phyloP scores from a whole-genome alignment of 2,888 invertebrate genomes.

The Galeopsomyia nigrocyanea region DNA sequence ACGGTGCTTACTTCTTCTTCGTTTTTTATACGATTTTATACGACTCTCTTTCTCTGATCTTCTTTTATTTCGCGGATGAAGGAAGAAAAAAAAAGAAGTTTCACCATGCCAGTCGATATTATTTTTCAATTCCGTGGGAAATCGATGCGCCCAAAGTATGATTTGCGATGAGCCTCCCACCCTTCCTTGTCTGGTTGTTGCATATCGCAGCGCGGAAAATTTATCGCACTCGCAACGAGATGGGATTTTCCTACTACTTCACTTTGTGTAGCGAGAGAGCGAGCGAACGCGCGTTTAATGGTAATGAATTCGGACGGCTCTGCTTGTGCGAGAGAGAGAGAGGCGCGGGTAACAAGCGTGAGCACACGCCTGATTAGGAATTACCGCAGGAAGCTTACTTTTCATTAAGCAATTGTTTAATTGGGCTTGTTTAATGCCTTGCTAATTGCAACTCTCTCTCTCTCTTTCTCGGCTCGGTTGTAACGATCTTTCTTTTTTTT shows the following conservation, averaged over 20 bases:
- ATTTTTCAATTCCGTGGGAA: conserved; percentile 24
- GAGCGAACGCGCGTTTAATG: conserved; percentile 21
- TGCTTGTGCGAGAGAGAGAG: too few relatives aligned
- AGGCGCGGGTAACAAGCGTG: too few relatives aligned
- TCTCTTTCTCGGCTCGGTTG: too few relatives aligned
- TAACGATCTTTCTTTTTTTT: too few relatives aligned
- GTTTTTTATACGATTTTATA: conserved; percentile 41
- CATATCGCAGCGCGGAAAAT: conserved; percentile 35
- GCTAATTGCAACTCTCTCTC: neutral
- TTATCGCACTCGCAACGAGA: conserved; percentile 38
- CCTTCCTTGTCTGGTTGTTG: conserved; percentile 1
- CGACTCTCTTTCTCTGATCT: conserved; percentile 13
- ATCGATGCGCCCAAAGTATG: conserved; percentile 35
- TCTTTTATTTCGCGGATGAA: neutral
- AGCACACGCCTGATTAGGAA: conserved; percentile 1
- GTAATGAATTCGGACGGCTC: conserved; percentile 23
- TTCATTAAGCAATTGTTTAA: conserved; percentile 36
- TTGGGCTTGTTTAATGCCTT: conserved; percentile 8
- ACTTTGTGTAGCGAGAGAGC: neutral
- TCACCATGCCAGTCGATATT: neutral
- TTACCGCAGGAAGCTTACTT: conserved; percentile 20
- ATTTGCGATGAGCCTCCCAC: conserved; percentile 42
- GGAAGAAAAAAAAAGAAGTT: conserved; percentile 9
- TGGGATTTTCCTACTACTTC: conserved; percentile 27
- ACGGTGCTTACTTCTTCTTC: conserved; percentile 17